A percentile compares a stretch with the other conserved stretches of the same genome.
Evolutionary conservation across 2,113 vertebrate species (phyloP).

Genomic region (Pituophis catenifer): DNA sequence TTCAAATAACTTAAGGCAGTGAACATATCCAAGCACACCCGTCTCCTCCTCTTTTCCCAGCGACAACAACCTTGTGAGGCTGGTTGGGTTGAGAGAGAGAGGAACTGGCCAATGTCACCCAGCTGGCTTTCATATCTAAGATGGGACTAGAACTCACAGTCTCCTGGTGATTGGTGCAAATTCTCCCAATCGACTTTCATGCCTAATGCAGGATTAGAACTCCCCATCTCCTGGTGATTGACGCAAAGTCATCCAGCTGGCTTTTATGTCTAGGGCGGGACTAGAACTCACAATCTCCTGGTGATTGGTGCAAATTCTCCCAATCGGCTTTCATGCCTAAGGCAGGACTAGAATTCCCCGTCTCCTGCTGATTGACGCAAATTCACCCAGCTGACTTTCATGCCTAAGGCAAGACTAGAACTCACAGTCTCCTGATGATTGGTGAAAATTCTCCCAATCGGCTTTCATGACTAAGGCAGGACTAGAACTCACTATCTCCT

Average conservation of each 20-base stretch:
- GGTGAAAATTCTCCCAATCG: accelerated
- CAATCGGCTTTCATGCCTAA: neutral
- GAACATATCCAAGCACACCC: neutral
- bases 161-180: no score
- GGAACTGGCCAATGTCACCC: neutral
- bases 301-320: no score
- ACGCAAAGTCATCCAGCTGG: accelerated
- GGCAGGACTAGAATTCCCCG: neutral
- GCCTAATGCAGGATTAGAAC: no score
- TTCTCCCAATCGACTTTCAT: neutral
- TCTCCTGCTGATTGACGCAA: neutral
- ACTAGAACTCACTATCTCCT: no score
- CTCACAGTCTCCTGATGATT: no score
- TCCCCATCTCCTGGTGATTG: no score
- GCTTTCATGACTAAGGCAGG: neutral
- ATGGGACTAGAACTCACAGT: no score
- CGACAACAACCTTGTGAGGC: neutral
- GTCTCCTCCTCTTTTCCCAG: neutral
- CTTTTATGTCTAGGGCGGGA: no score
- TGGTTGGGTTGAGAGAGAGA: neutral
- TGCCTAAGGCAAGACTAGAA: no score
- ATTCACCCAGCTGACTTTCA: neutral
- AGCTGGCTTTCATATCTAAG: no score
- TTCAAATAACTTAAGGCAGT: neutral
- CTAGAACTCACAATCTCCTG: no score